A percentile compares a stretch with the other conserved stretches of the same genome.
Conservation (phyloP, 2,888 invertebrate species). For the Drosophila emarginata region DNA sequence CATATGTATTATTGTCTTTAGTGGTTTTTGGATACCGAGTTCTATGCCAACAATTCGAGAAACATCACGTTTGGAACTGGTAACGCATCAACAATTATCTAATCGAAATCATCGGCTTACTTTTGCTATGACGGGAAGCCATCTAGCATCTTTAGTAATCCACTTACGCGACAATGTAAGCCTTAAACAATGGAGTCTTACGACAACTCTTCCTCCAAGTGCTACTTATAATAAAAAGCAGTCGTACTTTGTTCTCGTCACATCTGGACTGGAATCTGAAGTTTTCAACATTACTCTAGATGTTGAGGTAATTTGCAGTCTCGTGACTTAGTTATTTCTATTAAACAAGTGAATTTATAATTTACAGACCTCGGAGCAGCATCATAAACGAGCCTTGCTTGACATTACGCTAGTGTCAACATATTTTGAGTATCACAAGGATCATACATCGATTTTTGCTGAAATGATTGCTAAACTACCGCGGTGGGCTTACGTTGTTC, state of each 20-base stretch:
- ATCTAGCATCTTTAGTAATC: background rate
- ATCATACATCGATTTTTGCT: slow-evolving; percentile 72
- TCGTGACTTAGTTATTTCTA: background rate
- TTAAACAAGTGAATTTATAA: background rate
- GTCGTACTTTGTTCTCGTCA: slow-evolving; percentile 71
- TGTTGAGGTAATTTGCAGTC: slow-evolving; percentile 57
- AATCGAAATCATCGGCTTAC: background rate
- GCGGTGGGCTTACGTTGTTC: slow-evolving; percentile 73
- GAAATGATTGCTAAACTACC: slow-evolving; percentile 70
- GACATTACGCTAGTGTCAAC: slow-evolving; percentile 73
- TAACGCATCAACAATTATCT: background rate
- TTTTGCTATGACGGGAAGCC: background rate
- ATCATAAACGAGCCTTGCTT: slow-evolving; percentile 51
- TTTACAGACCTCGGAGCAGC: background rate
- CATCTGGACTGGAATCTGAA: slow-evolving; percentile 69
- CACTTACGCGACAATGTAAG: background rate
- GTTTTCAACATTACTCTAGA: slow-evolving; percentile 68
- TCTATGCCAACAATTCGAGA: background rate
- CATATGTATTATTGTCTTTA: background rate
- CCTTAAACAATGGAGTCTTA: background rate
- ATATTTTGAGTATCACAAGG: slow-evolving; percentile 74
- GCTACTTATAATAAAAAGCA: slow-evolving; percentile 63
- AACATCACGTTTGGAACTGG: background rate
- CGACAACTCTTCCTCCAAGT: slow-evolving; percentile 46
- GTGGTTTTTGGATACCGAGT: slow-evolving; percentile 1